Evolutionary conservation across 1,140 invertebrate genomes (phyloP).

Genomic region (Atta texana): DNA sequence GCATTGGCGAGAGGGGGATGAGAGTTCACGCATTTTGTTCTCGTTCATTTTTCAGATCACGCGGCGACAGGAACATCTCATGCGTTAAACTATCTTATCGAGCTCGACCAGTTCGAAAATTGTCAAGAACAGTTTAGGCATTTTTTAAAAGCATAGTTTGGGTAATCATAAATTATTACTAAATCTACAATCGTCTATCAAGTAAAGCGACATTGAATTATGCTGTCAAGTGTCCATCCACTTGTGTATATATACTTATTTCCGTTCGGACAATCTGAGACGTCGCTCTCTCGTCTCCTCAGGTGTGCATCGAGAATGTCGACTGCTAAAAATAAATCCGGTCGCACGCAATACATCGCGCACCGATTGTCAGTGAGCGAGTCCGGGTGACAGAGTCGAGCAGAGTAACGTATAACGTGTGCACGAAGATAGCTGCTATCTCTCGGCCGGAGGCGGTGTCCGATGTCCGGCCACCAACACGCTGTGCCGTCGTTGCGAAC

Average conservation of each 20-base stretch:
- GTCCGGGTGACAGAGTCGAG: constrained; percentile 26
- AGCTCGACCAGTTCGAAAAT: background rate
- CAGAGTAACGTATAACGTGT: constrained; percentile 47
- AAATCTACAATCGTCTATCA: background rate
- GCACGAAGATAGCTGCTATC: constrained; percentile 74
- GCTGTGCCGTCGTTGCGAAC: constrained; percentile 43
- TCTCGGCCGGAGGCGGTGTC: constrained; percentile 73
- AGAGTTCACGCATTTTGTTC: constrained; percentile 21
- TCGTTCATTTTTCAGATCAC: constrained; percentile 13
- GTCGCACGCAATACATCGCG: constrained; percentile 47
- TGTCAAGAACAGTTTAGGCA: background rate
- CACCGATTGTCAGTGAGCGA: constrained; percentile 54
- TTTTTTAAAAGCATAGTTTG: background rate
- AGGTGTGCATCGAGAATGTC: constrained; percentile 64
- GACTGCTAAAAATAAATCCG: constrained; percentile 73
- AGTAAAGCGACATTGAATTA: background rate
- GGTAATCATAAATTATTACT: too few relatives aligned
- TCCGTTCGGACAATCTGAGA: constrained; percentile 51
- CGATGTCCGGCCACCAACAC: constrained; percentile 73
- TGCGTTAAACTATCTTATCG: constrained; percentile 26
- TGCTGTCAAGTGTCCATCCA: background rate
- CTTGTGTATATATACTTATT: constrained; percentile 29
- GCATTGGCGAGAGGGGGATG: constrained; percentile 62
- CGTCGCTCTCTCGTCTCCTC: constrained; percentile 54
- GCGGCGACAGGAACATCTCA: background rate